A percentile compares a stretch with the other conserved stretches of the same genome.
phyloP scores from a whole-genome alignment of 2,113 vertebrate species.

The Amia ocellicauda region DNA sequence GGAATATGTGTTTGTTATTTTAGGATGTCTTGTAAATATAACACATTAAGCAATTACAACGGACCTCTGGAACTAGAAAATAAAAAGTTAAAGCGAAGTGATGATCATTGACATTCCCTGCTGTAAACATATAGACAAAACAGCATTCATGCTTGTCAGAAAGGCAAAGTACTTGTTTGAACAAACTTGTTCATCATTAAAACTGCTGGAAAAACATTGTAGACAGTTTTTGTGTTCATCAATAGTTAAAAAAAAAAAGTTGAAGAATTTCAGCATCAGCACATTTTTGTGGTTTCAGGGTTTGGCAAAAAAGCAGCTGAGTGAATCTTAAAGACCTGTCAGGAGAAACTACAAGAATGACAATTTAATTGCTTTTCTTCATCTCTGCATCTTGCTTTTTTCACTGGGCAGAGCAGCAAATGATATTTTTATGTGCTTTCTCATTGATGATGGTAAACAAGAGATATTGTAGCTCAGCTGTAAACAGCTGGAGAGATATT shows the following conservation, averaged over 20 bases:
- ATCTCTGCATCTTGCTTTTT: neutral
- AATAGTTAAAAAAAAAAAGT: neutral
- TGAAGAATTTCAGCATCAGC: neutral
- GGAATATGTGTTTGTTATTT: too few species aligned
- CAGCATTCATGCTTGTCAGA: too few species aligned
- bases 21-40: too few species aligned
- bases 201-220: neutral
- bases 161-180: too few species aligned
- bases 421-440: neutral
- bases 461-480: neutral
- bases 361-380: neutral
- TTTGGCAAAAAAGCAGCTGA: slow-evolving; percentile 31
- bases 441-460: neutral
- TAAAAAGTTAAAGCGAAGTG: too few species aligned
- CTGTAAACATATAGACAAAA: too few species aligned
- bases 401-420: neutral
- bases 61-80: too few species aligned
- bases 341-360: neutral
- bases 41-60: too few species aligned
- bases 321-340: slow-evolving; percentile 13
- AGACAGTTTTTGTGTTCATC: neutral
- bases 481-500: slow-evolving; percentile 14
- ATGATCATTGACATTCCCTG: too few species aligned
- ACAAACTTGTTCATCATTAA: too few species aligned
- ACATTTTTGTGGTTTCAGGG: neutral